These are phyloP conservation scores for Coregonus ussuriensis DNA, from an alignment of 2,797 vertebrate genomes.

Conservation along the genomic window DNA sequence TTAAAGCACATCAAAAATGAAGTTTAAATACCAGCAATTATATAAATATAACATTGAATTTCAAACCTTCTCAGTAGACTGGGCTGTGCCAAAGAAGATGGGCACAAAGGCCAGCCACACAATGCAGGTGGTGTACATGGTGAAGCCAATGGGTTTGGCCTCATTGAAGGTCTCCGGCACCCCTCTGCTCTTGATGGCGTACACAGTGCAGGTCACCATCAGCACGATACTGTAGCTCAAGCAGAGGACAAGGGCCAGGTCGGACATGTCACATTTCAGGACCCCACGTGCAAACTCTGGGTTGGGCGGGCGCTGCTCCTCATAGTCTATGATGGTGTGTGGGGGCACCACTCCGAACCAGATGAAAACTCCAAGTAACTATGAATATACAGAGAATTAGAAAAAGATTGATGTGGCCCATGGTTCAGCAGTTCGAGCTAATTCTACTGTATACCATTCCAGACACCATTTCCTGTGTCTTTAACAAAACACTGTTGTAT, in stretches of 20 bases:
- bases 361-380: slow-evolving; percentile 78
- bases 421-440: not conserved
- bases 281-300: slow-evolving; percentile 86
- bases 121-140: slow-evolving; percentile 98
- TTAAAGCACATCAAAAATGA: not conserved
- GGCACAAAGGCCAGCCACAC: slow-evolving; percentile 98
- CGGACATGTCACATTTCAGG: slow-evolving; percentile 96
- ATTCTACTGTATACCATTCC: not conserved
- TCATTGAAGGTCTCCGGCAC: slow-evolving; percentile 98
- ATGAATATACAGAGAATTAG: slow-evolving; percentile 14
- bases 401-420: not conserved
- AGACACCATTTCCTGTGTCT: not conserved
- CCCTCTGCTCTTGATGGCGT: slow-evolving; percentile 94
- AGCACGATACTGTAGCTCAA: slow-evolving; percentile 95
- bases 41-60: not conserved
- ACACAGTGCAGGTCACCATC: slow-evolving; percentile 98
- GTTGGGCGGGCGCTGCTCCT: slow-evolving; percentile 86
- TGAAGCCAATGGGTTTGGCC: slow-evolving; percentile 96
- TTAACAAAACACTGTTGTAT: not conserved
- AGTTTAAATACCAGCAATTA: not conserved
- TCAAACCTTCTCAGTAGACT: slow-evolving; percentile 93
- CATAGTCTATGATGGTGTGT: slow-evolving; percentile 86
- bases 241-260: slow-evolving; percentile 93
- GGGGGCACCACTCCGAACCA: slow-evolving; percentile 86
- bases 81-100: slow-evolving; percentile 96